Evolutionary conservation across 2,113 vertebrate genomes (phyloP), one percentile per base, ranked within the genome.

Genomic region (Ameiurus melas): DNA sequence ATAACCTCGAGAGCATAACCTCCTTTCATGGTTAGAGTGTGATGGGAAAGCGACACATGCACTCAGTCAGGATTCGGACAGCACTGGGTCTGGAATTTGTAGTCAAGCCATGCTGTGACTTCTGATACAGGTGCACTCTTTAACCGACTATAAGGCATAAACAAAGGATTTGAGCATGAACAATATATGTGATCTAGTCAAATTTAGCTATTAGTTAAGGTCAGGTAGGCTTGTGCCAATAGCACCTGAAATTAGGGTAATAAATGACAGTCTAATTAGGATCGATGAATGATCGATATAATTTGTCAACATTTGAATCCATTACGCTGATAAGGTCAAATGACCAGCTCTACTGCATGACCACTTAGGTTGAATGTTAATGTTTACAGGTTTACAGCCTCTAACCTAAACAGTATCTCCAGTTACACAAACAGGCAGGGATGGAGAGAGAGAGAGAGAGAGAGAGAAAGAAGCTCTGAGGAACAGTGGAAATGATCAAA

Each of bases 401-500:
- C 25, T 47, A 87, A 62, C 51, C 9, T 62, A 77, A 51, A 62
- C 30, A 86, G 27, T 70, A 51, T 47, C 1, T 57, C 39, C 55
- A 81, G 36, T 43, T 73, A 73, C 30, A 60, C 82, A 55, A 85
- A 36, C 10, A 60, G 2, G 22, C 57, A 60, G 22, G 55, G 25
- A 64, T 2, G 2, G 36, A 39, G 30, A 79, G 14, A 78, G 9
- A 51, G 8, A 68, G 30, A 73, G 66, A 83, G 51, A 60, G 20
- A 25, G 79, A 83, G 79, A 60, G 64, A 73, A 64, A 47, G 53
- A 43, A 33, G 0, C 64, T 43, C 5, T 79, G 51, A 43, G 33
- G 62, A 78, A 73, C 68, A 78, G 62, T 30, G 60, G 58, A 78
- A 83, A 88, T 85, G 88, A 91, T 86, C 83, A 89, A 89, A 71